Base-by-base conservation (phyloP, 2,888 invertebrate species). In the Drosophila siamana region DNA sequence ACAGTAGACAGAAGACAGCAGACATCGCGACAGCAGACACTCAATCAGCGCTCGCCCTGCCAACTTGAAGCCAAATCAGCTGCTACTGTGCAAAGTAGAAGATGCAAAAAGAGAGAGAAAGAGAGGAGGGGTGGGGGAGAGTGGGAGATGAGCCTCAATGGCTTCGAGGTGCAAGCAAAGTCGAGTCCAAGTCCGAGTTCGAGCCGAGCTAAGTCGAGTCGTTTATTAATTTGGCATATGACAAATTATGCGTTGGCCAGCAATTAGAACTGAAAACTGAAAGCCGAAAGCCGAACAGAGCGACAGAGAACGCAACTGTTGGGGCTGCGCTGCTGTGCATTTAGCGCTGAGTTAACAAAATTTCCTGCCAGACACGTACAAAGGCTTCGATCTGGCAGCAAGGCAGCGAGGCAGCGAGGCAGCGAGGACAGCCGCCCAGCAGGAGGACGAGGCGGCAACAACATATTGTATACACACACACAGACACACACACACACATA, bases 141-240 rank as follows among this genome's bases (percentile, higher is more conserved):
- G 2, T 26, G n/a, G 7, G 33, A 54, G 52, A 54, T 59, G 22
- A 59, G 47, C 47, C 43, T 65, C 64, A 62, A 70, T 65, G 60
- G 62, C 76, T 62, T 46, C 51, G 46, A 76, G 69, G 41, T 57
- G 54, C 67, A 65, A 51, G 50, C 51, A 15, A 43, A 57, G 79
- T 48, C 22, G 73, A 54, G 3, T 33, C 28, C 30, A n/a, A 33
- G 30, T 28, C 30, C 2, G 15, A 15, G 15, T 36, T 13, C 36
- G 13, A 36, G 7, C 13, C 33, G 44, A n/a, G n/a, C n/a, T n/a
- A n/a, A n/a, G n/a, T n/a, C n/a, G 68, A 66, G 69, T 74, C 75
- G 75, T 80, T 86, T 87, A 87, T 83, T 83, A 83, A 86, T 86
- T 86, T 86, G 87, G 79, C 86, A 87, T 86, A 79, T 87, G 88